Evolutionary conservation across 2,888 invertebrate species (phyloP), one percentile per base, ranked within the genome.

Genomic region (Dioctria linearis): DNA sequence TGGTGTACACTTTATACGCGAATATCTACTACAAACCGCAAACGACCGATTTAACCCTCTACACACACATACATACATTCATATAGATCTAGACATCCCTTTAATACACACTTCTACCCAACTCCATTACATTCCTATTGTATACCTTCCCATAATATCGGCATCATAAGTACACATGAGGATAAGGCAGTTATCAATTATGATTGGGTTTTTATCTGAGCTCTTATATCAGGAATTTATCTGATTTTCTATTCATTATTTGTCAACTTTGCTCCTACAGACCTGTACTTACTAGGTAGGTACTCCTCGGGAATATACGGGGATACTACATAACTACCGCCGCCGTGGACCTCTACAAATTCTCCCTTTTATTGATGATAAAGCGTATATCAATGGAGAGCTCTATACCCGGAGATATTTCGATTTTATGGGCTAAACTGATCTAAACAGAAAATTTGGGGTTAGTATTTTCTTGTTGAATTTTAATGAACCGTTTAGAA

Each of bases 131-230:
- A 25, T 25, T 25, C 25, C 25, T 25, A 25, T 25, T 25, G 25
- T 25, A 25, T 25, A 25, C 25, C 25, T 25, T 25, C 25, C 25
- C 25, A 25, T 25, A 25, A 25, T 25, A 25, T 25, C 25, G 25
- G 25, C 2, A 40, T 5, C 11, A 9, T 71, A 4, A 3, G 39
- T 46, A 71, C 54, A 71, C 71, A 40, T 51, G 40, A 51, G 25
- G 25, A 25, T 25, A 25, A 2, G 0, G 54, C 51, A 37, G 54
- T 71, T 71, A 71, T 71, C 71, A 71, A 71, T 71, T 71, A 71
- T 71, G 71, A 71, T 71, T 71, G 71, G 46, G 46, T 54, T 71
- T 71, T 71, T 71, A 71, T 71, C 71, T 71, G 39, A 25, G 9
- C 8, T 39, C 51, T 51, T 11, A 51, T 25, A 71, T 71, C 71